Conservation (phyloP, 1,140 invertebrate genomes). For the Wasmannia auropunctata region DNA sequence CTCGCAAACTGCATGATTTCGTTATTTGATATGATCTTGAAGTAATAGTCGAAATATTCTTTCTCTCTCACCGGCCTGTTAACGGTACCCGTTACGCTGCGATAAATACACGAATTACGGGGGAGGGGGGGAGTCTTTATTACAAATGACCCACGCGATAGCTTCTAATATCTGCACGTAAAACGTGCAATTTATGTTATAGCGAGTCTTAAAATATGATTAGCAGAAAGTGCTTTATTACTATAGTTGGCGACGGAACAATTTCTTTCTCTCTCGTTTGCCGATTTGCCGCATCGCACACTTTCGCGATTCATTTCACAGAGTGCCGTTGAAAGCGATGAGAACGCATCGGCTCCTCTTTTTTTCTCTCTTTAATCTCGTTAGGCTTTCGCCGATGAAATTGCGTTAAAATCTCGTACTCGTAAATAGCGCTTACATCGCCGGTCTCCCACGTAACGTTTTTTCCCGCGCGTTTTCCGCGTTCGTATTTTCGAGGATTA, state of each 20-base stretch:
- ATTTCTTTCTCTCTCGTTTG: neutral
- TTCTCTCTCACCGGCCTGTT: neutral
- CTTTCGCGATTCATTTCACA: constrained; percentile 25
- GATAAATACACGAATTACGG: neutral
- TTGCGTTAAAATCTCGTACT: constrained; percentile 40
- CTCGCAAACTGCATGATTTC: constrained; percentile 41
- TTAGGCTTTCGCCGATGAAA: constrained; percentile 22
- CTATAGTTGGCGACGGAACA: too few relatives aligned
- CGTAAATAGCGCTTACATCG: constrained; percentile 6
- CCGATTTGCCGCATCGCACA: neutral
- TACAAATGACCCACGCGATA: neutral
- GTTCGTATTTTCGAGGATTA: constrained; percentile 47
- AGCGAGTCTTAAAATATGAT: constrained; percentile 24
- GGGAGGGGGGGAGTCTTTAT: neutral
- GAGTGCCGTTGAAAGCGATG: constrained; percentile 24
- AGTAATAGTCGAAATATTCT: constrained; percentile 6
- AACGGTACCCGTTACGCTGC: neutral
- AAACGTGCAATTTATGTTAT: neutral
- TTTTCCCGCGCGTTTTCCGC: neutral
- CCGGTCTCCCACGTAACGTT: neutral
- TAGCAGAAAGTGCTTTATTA: constrained; percentile 8
- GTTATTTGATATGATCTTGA: constrained; percentile 15
- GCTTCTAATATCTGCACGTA: neutral
- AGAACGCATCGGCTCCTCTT: neutral
- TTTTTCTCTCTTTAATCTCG: constrained; percentile 18